A percentile compares a stretch with the other conserved stretches of the same genome.
Conservation (phyloP, 2,888 invertebrate species). For the Drosophila kanekoi region DNA sequence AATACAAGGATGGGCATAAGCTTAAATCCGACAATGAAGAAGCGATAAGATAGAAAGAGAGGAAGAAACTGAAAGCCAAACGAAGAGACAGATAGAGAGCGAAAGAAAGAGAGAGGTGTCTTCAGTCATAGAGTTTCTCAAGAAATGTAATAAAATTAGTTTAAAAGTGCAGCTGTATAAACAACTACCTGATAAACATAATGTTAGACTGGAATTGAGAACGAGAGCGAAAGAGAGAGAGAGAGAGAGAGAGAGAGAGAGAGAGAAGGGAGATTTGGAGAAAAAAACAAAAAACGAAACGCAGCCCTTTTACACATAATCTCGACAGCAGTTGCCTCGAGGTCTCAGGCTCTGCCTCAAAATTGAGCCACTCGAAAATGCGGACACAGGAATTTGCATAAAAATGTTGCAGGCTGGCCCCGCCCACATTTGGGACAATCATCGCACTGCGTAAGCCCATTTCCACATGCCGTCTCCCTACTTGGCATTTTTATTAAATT, state of each 20-base stretch:
- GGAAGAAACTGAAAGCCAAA: not conserved
- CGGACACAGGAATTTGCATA: conserved; percentile 67
- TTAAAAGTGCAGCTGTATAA: conserved; percentile 69
- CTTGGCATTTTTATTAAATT: conserved; percentile 71
- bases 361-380: conserved; percentile 35
- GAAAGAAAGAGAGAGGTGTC: not conserved
- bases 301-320: conserved; percentile 51
- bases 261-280: too few relatives aligned
- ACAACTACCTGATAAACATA: conserved; percentile 73
- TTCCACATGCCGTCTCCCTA: conserved; percentile 18
- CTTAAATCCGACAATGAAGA: conserved; percentile 33
- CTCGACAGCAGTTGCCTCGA: conserved; percentile 8
- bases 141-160: conserved; percentile 72
- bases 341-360: conserved; percentile 4
- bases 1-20: conserved; percentile 27
- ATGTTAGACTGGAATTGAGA: not conserved
- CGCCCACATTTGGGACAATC: conserved; percentile 50
- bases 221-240: not conserved
- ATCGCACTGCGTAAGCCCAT: conserved; percentile 17
- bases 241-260: not conserved
- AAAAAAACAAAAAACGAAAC: not conserved
- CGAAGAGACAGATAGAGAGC: not conserved
- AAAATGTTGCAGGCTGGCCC: conserved; percentile 60
- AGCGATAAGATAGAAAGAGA: conserved; percentile 3
- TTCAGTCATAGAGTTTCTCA: conserved; percentile 8